Percentiles rank a stretch among this genome's conserved stretches.
These are phyloP conservation scores for Rattus norvegicus DNA, from an alignment of 2,113 vertebrate genomes.

Conservation along the genomic window GRCr8 NC_086026.1:70701501-70702000, in stretches of 20 bases:
- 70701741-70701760: neutral
- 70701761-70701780: neutral
- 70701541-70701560: neutral
- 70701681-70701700: neutral
- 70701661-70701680: neutral
- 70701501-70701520: neutral
- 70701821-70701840: constrained; percentile 64
- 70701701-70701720: neutral
- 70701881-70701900: constrained; percentile 72
- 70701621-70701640: neutral
- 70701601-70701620: neutral
- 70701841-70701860: neutral
- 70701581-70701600: neutral
- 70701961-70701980: neutral
- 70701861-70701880: constrained; percentile 76
- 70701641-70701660: neutral
- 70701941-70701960: neutral
- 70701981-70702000: neutral
- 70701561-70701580: neutral
- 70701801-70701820: constrained; percentile 51
- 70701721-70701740: neutral
- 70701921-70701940: constrained; percentile 37
- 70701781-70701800: constrained; percentile 1
- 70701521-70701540: fast-evolving
- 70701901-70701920: neutral